Percentiles rank a stretch among this genome's conserved stretches.
Conservation (phyloP, 1,140 invertebrate species). For the Caenorhabditis brenneri region DNA sequence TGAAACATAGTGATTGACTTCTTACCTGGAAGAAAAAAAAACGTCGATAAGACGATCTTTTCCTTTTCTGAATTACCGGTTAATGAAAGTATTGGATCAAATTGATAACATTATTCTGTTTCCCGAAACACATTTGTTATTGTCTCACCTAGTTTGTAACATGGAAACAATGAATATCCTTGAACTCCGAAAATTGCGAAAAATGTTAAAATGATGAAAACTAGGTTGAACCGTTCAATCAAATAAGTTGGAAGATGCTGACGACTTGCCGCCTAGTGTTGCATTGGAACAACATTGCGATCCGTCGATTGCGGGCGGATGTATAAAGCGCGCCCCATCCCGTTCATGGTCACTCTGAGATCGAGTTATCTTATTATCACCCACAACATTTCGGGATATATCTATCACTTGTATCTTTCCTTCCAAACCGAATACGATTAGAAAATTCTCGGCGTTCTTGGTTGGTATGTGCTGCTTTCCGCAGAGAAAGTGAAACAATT, state of each 20-base stretch:
- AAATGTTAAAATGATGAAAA: slow-evolving; percentile 39
- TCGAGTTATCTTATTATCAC: slow-evolving; percentile 44
- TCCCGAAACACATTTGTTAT: not conserved
- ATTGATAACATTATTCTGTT: not conserved
- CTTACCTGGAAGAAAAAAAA: not conserved
- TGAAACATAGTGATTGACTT: not conserved
- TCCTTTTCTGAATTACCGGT: no score
- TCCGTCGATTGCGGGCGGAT: not conserved
- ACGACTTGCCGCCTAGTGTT: not conserved
- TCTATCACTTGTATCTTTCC: slow-evolving; percentile 35
- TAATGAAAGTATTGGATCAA: not conserved
- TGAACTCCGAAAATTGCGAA: slow-evolving; percentile 17
- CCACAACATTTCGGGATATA: slow-evolving; percentile 4
- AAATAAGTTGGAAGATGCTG: slow-evolving; percentile 37
- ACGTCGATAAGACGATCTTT: not conserved
- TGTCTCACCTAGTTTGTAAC: not conserved
- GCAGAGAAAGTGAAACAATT: not conserved
- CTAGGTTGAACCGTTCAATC: slow-evolving; percentile 38
- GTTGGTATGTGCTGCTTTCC: slow-evolving; percentile 13
- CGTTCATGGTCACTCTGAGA: slow-evolving; percentile 19
- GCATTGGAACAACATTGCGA: not conserved
- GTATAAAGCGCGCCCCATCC: not conserved
- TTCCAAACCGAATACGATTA: not conserved
- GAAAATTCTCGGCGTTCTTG: slow-evolving; percentile 27
- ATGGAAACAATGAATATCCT: slow-evolving; percentile 7